phyloP scores from a whole-genome alignment of 2,113 vertebrate genomes.

The Hystrix brachyura region DNA sequence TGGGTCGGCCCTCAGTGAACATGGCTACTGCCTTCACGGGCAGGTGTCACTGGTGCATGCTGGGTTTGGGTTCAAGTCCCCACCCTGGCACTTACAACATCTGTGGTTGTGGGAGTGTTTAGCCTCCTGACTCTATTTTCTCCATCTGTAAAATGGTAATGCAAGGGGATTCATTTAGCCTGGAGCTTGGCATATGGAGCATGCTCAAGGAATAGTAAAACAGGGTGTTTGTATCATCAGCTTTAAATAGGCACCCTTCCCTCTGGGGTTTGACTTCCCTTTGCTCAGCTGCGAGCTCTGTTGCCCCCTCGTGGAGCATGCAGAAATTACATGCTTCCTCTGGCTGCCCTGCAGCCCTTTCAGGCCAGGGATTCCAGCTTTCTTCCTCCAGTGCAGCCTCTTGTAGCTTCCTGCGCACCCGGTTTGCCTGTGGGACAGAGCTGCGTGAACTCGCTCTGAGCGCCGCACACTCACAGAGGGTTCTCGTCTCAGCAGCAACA shows the following conservation, averaged over 20 bases:
- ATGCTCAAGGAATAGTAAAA: neutral
- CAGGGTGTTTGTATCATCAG: neutral
- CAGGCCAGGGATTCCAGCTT: neutral
- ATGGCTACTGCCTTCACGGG: neutral
- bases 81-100: neutral
- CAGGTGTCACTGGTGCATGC: neutral
- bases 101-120: neutral
- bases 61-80: neutral
- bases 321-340: neutral
- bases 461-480: neutral
- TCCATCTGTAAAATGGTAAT: neutral
- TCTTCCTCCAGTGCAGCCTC: neutral
- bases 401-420: neutral
- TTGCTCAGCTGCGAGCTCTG: neutral
- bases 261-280: neutral
- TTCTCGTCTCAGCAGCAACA: neutral
- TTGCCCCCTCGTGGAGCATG: conserved; percentile 2
- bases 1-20: neutral
- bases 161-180: neutral
- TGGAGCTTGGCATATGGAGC: neutral
- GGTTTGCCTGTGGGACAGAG: neutral
- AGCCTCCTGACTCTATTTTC: neutral
- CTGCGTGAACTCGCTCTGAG: neutral
- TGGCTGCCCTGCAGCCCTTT: too few species aligned
- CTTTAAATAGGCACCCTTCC: neutral